These are phyloP conservation scores for Rhyzopertha dominica DNA, from an alignment of 1,140 invertebrate genomes.

Conservation along the genomic window DNA sequence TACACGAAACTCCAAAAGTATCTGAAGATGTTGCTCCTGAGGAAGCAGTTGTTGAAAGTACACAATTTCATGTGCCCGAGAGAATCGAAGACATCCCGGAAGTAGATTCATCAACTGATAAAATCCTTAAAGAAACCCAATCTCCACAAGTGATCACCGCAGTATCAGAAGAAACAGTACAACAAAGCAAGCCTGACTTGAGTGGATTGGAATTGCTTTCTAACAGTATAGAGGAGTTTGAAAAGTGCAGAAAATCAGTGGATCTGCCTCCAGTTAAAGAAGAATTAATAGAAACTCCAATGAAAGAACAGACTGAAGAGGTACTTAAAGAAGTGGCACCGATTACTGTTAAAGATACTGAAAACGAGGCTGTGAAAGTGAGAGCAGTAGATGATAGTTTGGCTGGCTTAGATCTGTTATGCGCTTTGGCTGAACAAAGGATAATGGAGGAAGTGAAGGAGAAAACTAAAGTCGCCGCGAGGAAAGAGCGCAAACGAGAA, in stretches of 20 bases:
- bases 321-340: slow-evolving; percentile 21
- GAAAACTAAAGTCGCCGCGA: slow-evolving; percentile 31
- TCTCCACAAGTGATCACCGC: slow-evolving; percentile 13
- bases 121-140: slow-evolving; percentile 35
- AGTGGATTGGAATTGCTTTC: slow-evolving; percentile 76
- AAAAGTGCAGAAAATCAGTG: slow-evolving; percentile 43
- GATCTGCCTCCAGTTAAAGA: slow-evolving; percentile 20
- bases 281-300: slow-evolving; percentile 34
- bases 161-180: slow-evolving; percentile 18
- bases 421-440: slow-evolving; percentile 78
- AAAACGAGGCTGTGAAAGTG: slow-evolving; percentile 33
- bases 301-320: slow-evolving; percentile 15
- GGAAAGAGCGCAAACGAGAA: slow-evolving; percentile 24
- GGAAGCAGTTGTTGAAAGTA: no score
- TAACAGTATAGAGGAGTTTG: slow-evolving; percentile 73
- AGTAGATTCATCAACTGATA: no score
- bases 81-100: slow-evolving; percentile 44
- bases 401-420: slow-evolving; percentile 72
- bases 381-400: slow-evolving; percentile 48
- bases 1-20: slow-evolving; percentile 26
- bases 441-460: slow-evolving; percentile 68
- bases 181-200: slow-evolving; percentile 52
- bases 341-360: slow-evolving; percentile 27
- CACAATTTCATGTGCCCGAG: no score
- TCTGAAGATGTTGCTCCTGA: slow-evolving; percentile 21